These are phyloP conservation scores for Philopedon plagiatum DNA, from an alignment of 2,888 invertebrate genomes.

Conservation along the genomic window DNA sequence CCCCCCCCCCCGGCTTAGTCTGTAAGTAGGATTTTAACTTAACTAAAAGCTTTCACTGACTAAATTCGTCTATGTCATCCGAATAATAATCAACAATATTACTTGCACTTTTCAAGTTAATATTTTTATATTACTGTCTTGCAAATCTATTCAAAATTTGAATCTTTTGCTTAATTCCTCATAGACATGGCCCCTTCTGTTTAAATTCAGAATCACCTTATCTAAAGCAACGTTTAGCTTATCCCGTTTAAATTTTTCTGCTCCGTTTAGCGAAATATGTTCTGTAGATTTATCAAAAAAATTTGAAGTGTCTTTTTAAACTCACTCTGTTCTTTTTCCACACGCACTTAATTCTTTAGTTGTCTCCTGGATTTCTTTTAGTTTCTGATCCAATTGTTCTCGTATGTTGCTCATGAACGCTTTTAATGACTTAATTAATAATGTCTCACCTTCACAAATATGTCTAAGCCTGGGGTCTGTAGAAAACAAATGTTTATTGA, in stretches of 20 bases:
- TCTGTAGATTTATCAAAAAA: not conserved
- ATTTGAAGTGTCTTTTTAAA: not conserved
- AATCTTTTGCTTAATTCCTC: not conserved
- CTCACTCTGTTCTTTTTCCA: not conserved
- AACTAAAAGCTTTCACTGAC: not conserved
- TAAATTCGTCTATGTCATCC: not conserved
- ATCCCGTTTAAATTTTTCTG: not conserved
- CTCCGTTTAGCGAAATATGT: too few relatives aligned
- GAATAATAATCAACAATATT: slow-evolving; percentile 24
- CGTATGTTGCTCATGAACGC: slow-evolving; percentile 16
- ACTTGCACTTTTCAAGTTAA: not conserved
- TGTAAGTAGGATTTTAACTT: slow-evolving; percentile 1
- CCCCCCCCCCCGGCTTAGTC: too few relatives aligned
- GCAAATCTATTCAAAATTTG: not conserved
- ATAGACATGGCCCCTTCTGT: not conserved
- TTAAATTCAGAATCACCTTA: not conserved
- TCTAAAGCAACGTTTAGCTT: not conserved
- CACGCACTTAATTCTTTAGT: not conserved
- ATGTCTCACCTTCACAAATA: not conserved
- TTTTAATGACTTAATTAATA: too few relatives aligned
- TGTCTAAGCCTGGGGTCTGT: too few relatives aligned
- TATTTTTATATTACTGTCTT: not conserved
- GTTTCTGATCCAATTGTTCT: not conserved
- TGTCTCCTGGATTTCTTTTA: not conserved
- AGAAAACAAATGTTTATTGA: too few relatives aligned